Evolutionary conservation across 2,113 vertebrate genomes (phyloP), one percentile per base, ranked within the genome.

Genomic region (Trichomycterus rosablanca): DNA sequence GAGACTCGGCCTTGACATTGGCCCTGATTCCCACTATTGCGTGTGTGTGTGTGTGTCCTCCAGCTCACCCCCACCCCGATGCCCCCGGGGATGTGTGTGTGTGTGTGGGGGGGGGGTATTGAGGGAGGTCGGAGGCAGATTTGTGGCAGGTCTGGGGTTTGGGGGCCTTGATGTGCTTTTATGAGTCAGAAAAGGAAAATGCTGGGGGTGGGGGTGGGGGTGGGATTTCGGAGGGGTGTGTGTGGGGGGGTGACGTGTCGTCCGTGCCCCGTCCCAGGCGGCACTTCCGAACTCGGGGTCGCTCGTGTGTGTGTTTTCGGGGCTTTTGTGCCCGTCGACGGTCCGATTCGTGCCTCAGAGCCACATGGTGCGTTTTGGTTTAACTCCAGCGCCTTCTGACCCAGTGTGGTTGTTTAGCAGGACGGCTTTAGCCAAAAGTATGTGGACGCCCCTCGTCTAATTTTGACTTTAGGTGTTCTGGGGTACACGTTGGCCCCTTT

Each of bases 21-120:
- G 66, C 71, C 60, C 53, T 73, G 66, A 44, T 58, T 52, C 30
- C 30, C 40, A 24, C 15, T 50, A 59, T 59, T 73, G 65, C 64
- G 70, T 59, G 59, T 68, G 53, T 40, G n/a, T 76, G 76, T 80
- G 77, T 80, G 60, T 79, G 72, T 72, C 78, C 75, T 68, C 79
- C 70, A 55, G 70, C 58, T 67, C 77, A 60, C 48, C 44, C 35
- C 22, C 40, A 34, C 24, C 59, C 24, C n/a, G 49, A 45, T 58
- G 71, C 71, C 77, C 74, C 65, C 2, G 45, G 59, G 67, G 67
- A 59, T 63, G 60, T 23, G 32, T 65, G 60, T 68, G 53, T n/a
- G 26, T 3, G 26, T 3, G 26, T 30, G 7, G 3, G 7, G 26
- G 26, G 7, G 26, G 26, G 3, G 7, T n/a, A n/a, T n/a, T n/a